Percentiles rank a stretch among this genome's conserved stretches.
phyloP scores from a whole-genome alignment of 2,113 vertebrate genomes.

The Lagopus muta region DNA sequence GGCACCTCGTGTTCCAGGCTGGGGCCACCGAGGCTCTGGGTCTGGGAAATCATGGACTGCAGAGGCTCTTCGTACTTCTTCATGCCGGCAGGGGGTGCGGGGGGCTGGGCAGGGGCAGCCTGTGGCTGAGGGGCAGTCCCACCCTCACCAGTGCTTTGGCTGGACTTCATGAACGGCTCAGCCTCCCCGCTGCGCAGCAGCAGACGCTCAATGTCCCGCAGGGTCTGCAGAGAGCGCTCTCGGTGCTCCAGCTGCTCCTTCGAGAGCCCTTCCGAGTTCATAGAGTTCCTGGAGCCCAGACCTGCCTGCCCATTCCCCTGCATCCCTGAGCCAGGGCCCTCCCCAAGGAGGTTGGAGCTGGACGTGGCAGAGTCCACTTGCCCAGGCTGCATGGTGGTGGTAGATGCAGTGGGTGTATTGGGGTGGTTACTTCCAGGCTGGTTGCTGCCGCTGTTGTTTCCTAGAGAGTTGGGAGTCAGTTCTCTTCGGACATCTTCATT shows the following conservation, averaged over 20 bases:
- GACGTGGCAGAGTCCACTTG: slow-evolving; percentile 42
- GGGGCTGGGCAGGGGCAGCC: slow-evolving; percentile 56
- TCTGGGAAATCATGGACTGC: slow-evolving; percentile 96
- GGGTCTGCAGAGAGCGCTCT: slow-evolving; percentile 93
- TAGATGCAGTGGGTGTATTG: slow-evolving; percentile 67
- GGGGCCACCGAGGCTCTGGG: slow-evolving; percentile 87
- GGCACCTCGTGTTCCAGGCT: slow-evolving; percentile 84
- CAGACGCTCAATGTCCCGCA: slow-evolving; percentile 94
- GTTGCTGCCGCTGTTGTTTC: slow-evolving; percentile 71
- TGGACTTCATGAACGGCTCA: slow-evolving; percentile 77
- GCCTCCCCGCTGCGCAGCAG: slow-evolving; percentile 85
- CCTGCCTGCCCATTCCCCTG: slow-evolving; percentile 56
- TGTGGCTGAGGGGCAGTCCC: slow-evolving; percentile 38
- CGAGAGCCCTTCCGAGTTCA: slow-evolving; percentile 86
- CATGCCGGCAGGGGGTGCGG: slow-evolving; percentile 56
- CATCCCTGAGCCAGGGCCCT: slow-evolving; percentile 66
- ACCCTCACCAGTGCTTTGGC: slow-evolving; percentile 63
- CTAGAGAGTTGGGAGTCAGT: slow-evolving; percentile 80
- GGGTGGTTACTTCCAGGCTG: slow-evolving; percentile 78
- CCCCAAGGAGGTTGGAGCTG: slow-evolving; percentile 58
- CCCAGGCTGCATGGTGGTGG: slow-evolving; percentile 69
- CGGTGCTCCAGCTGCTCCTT: slow-evolving; percentile 97
- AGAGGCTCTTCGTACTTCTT: slow-evolving; percentile 96
- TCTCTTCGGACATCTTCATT: slow-evolving; percentile 77
- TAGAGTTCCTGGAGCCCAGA: slow-evolving; percentile 72